phyloP scores from a whole-genome alignment of 2,113 vertebrate species.

The Callopanchax toddi region DNA sequence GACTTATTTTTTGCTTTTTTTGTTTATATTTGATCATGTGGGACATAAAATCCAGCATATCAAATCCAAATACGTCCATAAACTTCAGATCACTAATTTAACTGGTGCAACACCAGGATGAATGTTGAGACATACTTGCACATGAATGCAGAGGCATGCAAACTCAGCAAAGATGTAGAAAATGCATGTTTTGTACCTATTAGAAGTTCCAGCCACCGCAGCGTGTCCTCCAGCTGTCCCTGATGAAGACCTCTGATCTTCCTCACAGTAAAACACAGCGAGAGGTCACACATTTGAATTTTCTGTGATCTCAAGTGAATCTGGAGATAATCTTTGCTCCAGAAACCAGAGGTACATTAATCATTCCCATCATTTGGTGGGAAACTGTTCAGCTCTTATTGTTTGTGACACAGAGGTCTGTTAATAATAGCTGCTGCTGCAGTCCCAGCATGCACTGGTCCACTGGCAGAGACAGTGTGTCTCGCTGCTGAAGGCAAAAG shows the following conservation, averaged over 20 bases:
- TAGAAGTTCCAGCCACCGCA: constrained; percentile 35
- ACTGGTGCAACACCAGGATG: too few relatives aligned
- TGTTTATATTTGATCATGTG: too few relatives aligned
- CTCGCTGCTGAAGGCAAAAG: background rate
- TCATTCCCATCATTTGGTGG: constrained; percentile 12
- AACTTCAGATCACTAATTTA: too few relatives aligned
- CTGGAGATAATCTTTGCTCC: constrained; percentile 46
- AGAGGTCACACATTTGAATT: background rate
- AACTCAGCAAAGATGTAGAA: background rate
- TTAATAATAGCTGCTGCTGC: constrained; percentile 64
- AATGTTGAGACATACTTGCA: too few relatives aligned
- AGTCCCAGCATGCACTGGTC: constrained; percentile 56
- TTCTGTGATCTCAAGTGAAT: constrained; percentile 16
- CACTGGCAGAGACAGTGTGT: background rate
- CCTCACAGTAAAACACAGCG: background rate
- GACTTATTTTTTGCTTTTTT: too few relatives aligned
- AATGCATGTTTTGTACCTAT: constrained; percentile 1
- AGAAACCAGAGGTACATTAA: constrained; percentile 5
- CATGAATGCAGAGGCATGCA: too few relatives aligned
- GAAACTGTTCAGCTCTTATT: constrained; percentile 13
- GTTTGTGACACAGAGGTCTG: constrained; percentile 28
- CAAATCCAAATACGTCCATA: too few relatives aligned
- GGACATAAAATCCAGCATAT: too few relatives aligned
- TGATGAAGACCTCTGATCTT: constrained; percentile 40
- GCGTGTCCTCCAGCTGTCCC: constrained; percentile 47